Evolutionary conservation across 2,888 invertebrate genomes (phyloP), one percentile per base, ranked within the genome.

Genomic region (Chrysolina americana): DNA sequence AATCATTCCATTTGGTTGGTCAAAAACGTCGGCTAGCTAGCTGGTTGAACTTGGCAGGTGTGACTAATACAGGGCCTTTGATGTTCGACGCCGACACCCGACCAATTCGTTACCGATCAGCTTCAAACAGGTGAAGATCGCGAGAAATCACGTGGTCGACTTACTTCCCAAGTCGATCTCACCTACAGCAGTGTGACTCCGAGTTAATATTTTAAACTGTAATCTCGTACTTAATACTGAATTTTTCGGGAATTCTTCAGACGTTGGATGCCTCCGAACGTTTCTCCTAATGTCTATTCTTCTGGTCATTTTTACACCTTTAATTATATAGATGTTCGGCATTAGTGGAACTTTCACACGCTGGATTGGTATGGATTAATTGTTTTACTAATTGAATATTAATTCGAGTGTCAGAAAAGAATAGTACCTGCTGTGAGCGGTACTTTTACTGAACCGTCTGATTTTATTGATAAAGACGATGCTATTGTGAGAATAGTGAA

Each of bases 1-100:
- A 86, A 87, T 86, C 87, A 85, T 85, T 86, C 85, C 85, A 83
- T 87, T 86, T 85, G 86, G 86, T 84, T 83, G 85, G 79, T 79
- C 80, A 77, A 73, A 78, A 75, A 81, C 79, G 80, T 78, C 80
- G 81, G 78, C 79, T 80, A 81, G 84, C 81, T 81, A 79, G 82
- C 81, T 83, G 82, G 83, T 84, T 82, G 84, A 82, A 82, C 83
- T 84, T 87, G 87, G 87, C 88, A 88, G 88, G 88, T 88, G 88
- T 88, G 87, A 88, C 88, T 88, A 88, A 88, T 86, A 83, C 82
- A 78, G 81, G 79, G 83, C 85, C 87, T 87, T 88, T 87, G 86
- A 84, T 78, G 81, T 78, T 76, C 78, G 71, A 78, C 73, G 86
- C 87, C 87, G 87, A 87, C 87, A 87, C 79, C 81, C 81, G 86